Percentiles rank a stretch among this genome's conserved stretches.
Evolutionary conservation across 2,113 vertebrate species (phyloP).

Genomic region (Callocephalon fimbriatum): DNA sequence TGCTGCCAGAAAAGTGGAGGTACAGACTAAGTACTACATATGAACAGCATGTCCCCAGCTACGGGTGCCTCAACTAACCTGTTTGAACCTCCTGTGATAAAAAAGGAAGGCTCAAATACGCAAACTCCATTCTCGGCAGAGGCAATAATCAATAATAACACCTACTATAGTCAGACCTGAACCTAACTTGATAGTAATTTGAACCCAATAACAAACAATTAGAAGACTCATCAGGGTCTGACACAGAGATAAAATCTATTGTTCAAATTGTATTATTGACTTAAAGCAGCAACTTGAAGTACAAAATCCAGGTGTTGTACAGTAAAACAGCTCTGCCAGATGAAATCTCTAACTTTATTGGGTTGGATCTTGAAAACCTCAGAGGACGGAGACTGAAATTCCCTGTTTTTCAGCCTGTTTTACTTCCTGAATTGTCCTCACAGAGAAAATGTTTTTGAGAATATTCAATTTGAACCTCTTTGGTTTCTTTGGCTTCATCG

Average conservation of each 20-base stretch:
- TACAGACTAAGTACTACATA: background rate
- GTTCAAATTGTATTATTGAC: background rate
- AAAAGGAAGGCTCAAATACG: background rate
- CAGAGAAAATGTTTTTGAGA: background rate
- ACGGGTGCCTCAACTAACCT: fast-evolving
- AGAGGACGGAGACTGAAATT: background rate
- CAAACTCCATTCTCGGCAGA: background rate
- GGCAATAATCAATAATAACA: background rate
- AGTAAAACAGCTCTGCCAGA: background rate
- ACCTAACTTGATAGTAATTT: background rate
- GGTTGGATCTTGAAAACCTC: background rate
- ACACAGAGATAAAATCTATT: background rate
- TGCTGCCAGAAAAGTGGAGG: background rate
- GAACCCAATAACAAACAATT: background rate
- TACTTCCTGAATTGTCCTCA: background rate
- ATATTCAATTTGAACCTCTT: background rate
- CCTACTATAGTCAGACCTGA: background rate
- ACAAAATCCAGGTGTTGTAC: background rate
- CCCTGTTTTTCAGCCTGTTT: background rate
- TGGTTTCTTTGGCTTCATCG: background rate
- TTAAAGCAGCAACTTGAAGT: background rate
- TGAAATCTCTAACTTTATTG: background rate
- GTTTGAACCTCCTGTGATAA: background rate
- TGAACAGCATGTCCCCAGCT: fast-evolving
- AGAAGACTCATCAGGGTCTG: background rate